A percentile compares a stretch with the other conserved stretches of the same genome.
These are phyloP conservation scores for Brachionus rubens DNA, from an alignment of 1,140 invertebrate genomes.

Conservation along the genomic window DNA sequence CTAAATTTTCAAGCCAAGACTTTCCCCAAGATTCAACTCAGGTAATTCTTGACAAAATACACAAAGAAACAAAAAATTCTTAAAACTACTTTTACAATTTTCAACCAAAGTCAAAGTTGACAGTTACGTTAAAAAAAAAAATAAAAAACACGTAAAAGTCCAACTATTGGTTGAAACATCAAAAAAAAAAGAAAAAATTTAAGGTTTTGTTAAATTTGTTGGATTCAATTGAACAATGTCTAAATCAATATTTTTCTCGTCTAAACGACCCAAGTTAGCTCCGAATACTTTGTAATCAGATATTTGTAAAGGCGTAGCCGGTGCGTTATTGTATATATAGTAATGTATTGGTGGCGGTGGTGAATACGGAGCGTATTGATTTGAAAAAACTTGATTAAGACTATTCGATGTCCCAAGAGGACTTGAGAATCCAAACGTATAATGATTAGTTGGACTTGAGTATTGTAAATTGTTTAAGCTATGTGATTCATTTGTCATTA, in stretches of 20 bases:
- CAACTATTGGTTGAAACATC: background rate
- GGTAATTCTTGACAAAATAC: too few species aligned
- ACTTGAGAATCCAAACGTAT: constrained; percentile 4
- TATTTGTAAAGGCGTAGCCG: background rate
- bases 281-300: constrained; percentile 31
- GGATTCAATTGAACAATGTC: constrained; percentile 15
- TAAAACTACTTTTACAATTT: too few species aligned
- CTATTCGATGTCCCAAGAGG: background rate
- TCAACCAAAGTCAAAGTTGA: too few species aligned
- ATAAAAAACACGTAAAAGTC: constrained; percentile 27
- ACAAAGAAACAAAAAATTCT: too few species aligned
- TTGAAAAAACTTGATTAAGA: background rate
- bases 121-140: constrained; percentile 42
- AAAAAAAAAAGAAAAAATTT: background rate
- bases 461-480: background rate
- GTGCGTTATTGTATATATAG: constrained; percentile 10
- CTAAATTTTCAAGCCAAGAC: too few species aligned
- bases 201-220: background rate
- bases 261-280: constrained; percentile 19
- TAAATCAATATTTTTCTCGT: constrained; percentile 36
- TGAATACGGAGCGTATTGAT: background rate
- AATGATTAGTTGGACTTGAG: background rate
- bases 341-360: background rate
- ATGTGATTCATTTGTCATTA: background rate
- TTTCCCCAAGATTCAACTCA: too few species aligned